Evolutionary conservation across 2,888 invertebrate species (phyloP).

Genomic region (Hydroisotoma schaefferi): DNA sequence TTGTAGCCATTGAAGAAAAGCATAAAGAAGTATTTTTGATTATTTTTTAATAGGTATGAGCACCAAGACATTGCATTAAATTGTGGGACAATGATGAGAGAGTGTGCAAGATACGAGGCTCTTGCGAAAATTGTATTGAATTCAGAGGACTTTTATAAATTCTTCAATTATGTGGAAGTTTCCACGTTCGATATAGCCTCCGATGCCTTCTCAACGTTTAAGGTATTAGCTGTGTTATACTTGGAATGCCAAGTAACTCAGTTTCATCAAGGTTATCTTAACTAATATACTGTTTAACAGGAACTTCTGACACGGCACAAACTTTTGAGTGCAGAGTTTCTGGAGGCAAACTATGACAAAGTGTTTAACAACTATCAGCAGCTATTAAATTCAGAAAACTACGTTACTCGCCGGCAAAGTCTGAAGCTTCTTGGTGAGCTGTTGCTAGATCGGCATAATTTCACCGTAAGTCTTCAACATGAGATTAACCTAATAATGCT

Average conservation of each 20-base stretch:
- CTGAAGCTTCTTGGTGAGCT: slow-evolving; percentile 95
- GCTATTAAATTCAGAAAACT: slow-evolving; percentile 97
- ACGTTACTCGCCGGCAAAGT: slow-evolving; percentile 97
- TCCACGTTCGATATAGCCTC: slow-evolving; percentile 99
- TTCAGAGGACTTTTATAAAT: slow-evolving; percentile 98
- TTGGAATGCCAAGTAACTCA: no score
- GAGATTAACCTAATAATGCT: slow-evolving; percentile 49
- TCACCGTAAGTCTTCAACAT: slow-evolving; percentile 66
- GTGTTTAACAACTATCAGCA: slow-evolving; percentile 97
- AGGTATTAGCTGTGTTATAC: slow-evolving; percentile 65
- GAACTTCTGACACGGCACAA: slow-evolving; percentile 91
- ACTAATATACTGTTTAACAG: slow-evolving; percentile 54
- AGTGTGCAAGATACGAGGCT: slow-evolving; percentile 97
- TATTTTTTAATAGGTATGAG: slow-evolving; percentile 70
- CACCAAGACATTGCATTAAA: slow-evolving; percentile 98
- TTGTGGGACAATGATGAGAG: slow-evolving; percentile 98
- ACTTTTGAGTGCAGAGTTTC: slow-evolving; percentile 93
- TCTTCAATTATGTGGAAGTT: slow-evolving; percentile 99
- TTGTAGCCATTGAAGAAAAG: neutral
- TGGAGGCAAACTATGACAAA: slow-evolving; percentile 98
- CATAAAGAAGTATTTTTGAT: neutral
- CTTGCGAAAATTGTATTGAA: slow-evolving; percentile 97
- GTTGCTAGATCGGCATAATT: slow-evolving; percentile 97
- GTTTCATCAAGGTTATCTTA: no score
- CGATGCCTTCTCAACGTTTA: slow-evolving; percentile 99